Percentiles rank a stretch among this genome's conserved stretches.
Evolutionary conservation across 2,113 vertebrate genomes (phyloP).

Genomic region (Crypturellus undulatus): DNA sequence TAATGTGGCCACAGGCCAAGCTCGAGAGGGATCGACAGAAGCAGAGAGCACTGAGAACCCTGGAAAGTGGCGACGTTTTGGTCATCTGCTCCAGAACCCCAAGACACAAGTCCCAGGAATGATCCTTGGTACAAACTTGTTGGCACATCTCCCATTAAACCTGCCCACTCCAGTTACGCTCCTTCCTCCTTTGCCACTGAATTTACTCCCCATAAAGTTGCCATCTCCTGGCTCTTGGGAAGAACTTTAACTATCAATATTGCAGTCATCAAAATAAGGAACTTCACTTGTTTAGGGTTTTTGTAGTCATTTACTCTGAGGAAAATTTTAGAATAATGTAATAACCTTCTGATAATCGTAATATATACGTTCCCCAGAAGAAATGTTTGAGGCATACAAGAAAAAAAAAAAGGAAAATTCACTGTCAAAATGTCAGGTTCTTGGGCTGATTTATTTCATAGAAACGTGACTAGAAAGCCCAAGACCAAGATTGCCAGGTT

Average conservation of each 20-base stretch:
- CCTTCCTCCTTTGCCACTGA: neutral
- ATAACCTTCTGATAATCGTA: neutral
- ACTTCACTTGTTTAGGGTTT: neutral
- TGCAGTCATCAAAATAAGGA: neutral
- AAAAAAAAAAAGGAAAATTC: neutral
- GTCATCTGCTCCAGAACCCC: neutral
- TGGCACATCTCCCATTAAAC: neutral
- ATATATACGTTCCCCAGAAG: neutral
- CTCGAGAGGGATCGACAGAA: neutral
- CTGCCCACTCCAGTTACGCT: neutral
- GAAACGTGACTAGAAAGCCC: constrained; percentile 35
- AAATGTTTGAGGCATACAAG: neutral
- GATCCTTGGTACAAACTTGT: neutral
- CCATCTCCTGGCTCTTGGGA: neutral
- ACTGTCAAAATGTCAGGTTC: constrained; percentile 1
- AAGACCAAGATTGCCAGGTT: neutral
- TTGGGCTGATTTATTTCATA: neutral
- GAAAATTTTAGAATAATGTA: neutral
- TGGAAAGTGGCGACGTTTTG: neutral
- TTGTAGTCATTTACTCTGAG: neutral
- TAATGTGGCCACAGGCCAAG: neutral
- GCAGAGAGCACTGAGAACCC: neutral
- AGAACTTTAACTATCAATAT: neutral
- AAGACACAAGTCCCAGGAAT: neutral
- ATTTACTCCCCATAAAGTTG: neutral